Evolutionary conservation across 2,888 invertebrate genomes (phyloP).

Genomic region (Chaetogeoica ovagalla): DNA sequence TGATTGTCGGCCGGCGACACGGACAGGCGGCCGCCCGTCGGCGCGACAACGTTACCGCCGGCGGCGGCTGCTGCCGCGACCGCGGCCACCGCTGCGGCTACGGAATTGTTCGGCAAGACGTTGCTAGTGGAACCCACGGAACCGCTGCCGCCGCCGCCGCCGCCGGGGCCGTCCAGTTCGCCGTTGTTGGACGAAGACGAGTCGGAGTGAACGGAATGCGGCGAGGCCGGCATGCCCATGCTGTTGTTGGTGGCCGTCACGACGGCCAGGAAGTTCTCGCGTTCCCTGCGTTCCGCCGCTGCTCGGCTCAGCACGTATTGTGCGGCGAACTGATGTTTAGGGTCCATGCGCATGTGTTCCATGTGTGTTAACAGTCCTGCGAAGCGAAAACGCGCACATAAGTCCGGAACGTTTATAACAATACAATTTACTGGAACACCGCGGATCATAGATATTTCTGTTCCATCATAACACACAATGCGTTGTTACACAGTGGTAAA

Average conservation of each 20-base stretch:
- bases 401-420: background rate
- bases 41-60: conserved; percentile 25
- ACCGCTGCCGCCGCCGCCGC: conserved; percentile 37
- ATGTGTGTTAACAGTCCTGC: conserved; percentile 88
- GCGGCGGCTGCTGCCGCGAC: conserved; percentile 59
- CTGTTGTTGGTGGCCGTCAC: conserved; percentile 69
- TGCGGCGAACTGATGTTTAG: conserved; percentile 93
- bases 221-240: conserved; percentile 67
- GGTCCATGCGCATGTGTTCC: conserved; percentile 97
- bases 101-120: conserved; percentile 38
- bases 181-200: conserved; percentile 78
- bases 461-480: too few species aligned
- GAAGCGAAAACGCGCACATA: conserved; percentile 57
- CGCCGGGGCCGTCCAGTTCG: conserved; percentile 60
- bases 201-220: conserved; percentile 84
- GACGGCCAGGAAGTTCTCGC: conserved; percentile 72
- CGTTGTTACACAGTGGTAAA: too few species aligned
- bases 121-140: conserved; percentile 52
- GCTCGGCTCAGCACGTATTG: conserved; percentile 89
- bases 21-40: conserved; percentile 45
- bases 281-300: conserved; percentile 84
- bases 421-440: too few species aligned
- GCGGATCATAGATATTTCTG: too few species aligned
- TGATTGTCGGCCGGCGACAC: conserved; percentile 47
- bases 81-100: conserved; percentile 24